phyloP scores from a whole-genome alignment of 2,888 invertebrate genomes.

The Xanthorhoe designata region DNA sequence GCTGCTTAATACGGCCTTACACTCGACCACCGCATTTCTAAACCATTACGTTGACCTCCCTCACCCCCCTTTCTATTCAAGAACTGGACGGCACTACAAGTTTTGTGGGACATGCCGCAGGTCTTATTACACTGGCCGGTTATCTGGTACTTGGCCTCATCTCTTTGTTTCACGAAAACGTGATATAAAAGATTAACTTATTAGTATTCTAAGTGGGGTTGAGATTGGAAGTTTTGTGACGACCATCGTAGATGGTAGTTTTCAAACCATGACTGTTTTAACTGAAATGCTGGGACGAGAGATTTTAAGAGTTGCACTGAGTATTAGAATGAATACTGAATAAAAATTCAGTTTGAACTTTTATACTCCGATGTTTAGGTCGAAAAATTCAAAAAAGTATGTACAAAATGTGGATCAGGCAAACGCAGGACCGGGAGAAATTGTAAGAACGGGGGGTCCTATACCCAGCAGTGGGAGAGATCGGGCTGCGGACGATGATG shows the following conservation, averaged over 20 bases:
- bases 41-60: slow-evolving; percentile 60
- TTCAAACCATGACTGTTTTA: background rate
- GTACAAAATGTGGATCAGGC: no score
- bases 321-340: background rate
- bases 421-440: no score
- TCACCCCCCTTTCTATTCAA: slow-evolving; percentile 44
- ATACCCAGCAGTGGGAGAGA: no score
- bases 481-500: no score
- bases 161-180: slow-evolving; percentile 83
- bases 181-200: slow-evolving; percentile 84
- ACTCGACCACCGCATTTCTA: slow-evolving; percentile 71
- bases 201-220: slow-evolving; percentile 77
- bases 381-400: no score
- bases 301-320: background rate
- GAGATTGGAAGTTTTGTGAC: slow-evolving; percentile 68
- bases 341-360: no score
- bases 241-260: slow-evolving; percentile 50
- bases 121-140: slow-evolving; percentile 61
- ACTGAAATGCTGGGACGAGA: background rate
- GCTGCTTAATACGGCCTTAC: slow-evolving; percentile 78
- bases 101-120: slow-evolving; percentile 50
- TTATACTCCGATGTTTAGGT: no score
- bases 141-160: slow-evolving; percentile 76
- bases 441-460: no score
- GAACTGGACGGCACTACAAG: slow-evolving; percentile 39